Conservation (phyloP, 2,113 vertebrate genomes). For the Varanus komodoensis region DNA sequence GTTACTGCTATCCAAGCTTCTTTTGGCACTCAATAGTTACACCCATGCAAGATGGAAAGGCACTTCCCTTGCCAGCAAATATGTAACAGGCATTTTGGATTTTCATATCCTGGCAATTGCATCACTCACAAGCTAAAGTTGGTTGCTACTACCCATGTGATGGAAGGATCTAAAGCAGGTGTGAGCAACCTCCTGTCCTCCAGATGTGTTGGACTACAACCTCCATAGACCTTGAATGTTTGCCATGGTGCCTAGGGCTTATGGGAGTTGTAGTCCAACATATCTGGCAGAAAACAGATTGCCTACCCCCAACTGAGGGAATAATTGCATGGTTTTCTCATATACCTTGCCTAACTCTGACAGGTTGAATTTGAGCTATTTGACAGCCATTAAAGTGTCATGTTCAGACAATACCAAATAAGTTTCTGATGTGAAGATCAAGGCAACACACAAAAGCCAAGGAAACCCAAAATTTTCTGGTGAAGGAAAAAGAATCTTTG, state of each 20-base stretch:
- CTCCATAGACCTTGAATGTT: too few relatives aligned
- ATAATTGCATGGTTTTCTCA: neutral
- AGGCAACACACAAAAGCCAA: neutral
- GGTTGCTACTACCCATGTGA: neutral
- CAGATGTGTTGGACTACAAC: too few relatives aligned
- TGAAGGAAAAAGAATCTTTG: neutral
- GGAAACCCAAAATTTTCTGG: neutral
- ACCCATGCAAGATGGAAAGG: neutral
- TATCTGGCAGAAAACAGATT: too few relatives aligned
- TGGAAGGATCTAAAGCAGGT: neutral
- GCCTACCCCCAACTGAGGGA: too few relatives aligned
- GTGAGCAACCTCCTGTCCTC: too few relatives aligned
- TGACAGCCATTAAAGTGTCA: neutral
- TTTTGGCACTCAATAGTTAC: neutral
- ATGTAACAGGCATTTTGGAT: neutral
- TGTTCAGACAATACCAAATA: neutral
- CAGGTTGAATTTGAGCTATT: neutral
- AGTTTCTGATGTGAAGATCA: constrained; percentile 9
- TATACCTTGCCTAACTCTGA: neutral
- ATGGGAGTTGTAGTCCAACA: too few relatives aligned
- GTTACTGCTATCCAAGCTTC: neutral
- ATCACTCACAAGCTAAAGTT: neutral
- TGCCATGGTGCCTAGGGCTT: too few relatives aligned
- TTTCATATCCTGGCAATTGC: neutral
- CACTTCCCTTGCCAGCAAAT: neutral